Evolutionary conservation across 2,888 invertebrate species (phyloP).

Genomic region (Orthonychiurus folsomi): DNA sequence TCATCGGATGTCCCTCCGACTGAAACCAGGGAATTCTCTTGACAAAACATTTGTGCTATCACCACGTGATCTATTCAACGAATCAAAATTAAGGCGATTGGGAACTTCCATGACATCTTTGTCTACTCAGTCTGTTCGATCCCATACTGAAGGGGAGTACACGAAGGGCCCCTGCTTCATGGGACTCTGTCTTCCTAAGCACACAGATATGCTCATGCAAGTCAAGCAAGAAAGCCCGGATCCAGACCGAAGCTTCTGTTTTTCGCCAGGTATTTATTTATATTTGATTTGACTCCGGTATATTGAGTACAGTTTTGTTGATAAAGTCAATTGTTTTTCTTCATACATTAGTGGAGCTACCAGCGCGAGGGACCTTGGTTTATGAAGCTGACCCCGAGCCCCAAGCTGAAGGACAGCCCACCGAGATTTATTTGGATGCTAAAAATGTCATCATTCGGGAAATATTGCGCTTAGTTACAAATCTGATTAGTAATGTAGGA

Average conservation of each 20-base stretch:
- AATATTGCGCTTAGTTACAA: constrained; percentile 62
- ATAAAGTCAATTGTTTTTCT: too few species aligned
- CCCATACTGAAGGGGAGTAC: constrained; percentile 26
- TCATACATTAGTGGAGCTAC: not conserved
- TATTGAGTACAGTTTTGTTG: too few species aligned
- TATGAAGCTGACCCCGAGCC: not conserved
- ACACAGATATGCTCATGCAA: constrained; percentile 51
- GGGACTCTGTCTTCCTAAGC: constrained; percentile 65
- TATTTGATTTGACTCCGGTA: too few species aligned
- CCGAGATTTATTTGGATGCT: too few species aligned
- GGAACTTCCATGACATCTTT: constrained; percentile 41
- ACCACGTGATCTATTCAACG: constrained; percentile 33
- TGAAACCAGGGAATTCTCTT: constrained; percentile 32
- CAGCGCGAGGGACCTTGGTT: not conserved
- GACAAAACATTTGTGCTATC: constrained; percentile 33
- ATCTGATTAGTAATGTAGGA: constrained; percentile 68
- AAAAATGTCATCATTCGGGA: constrained; percentile 46
- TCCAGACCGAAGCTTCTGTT: too few species aligned
- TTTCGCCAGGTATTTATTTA: too few species aligned
- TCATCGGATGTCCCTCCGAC: constrained; percentile 14
- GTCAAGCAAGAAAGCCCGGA: too few species aligned
- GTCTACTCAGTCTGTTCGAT: constrained; percentile 37
- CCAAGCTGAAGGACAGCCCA: not conserved
- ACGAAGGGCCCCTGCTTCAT: constrained; percentile 54
- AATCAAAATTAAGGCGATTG: constrained; percentile 34